Conservation (phyloP, 2,797 vertebrate genomes). For the Ceyx erithaca region DNA sequence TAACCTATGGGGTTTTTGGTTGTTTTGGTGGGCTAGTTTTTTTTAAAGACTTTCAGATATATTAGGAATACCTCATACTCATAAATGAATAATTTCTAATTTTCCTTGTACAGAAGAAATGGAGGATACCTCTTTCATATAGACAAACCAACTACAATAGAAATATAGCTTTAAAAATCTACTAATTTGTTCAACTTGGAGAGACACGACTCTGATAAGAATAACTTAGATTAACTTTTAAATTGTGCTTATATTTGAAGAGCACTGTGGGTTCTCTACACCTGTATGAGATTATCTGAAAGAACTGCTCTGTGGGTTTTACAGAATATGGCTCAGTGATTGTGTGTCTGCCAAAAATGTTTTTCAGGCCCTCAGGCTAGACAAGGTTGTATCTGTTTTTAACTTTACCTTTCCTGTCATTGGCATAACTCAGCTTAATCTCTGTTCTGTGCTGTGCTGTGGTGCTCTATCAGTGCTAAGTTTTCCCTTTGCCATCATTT, state of each 20-base stretch:
- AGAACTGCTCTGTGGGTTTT: not conserved
- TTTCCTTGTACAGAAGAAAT: not conserved
- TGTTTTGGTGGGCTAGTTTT: not conserved
- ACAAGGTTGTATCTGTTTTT: not conserved
- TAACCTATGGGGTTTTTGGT: accelerated
- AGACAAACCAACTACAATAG: not conserved
- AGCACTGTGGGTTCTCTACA: not conserved
- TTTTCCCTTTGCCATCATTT: not conserved
- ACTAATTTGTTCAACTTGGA: not conserved
- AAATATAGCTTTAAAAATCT: not conserved
- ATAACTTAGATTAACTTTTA: not conserved
- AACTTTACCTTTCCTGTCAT: not conserved
- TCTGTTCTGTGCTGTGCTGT: not conserved
- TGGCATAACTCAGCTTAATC: not conserved
- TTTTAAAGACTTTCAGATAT: not conserved
- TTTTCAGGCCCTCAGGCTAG: not conserved
- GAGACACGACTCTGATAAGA: not conserved
- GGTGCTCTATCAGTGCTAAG: not conserved
- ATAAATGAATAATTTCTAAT: not conserved
- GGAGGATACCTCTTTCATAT: not conserved
- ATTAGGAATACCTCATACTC: not conserved
- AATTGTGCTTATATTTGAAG: not conserved
- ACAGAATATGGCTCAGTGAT: not conserved
- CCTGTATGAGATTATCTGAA: not conserved
- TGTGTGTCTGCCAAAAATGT: not conserved